phyloP scores from a whole-genome alignment of 1,140 invertebrate species.

The Drosophila pectinifera region DNA sequence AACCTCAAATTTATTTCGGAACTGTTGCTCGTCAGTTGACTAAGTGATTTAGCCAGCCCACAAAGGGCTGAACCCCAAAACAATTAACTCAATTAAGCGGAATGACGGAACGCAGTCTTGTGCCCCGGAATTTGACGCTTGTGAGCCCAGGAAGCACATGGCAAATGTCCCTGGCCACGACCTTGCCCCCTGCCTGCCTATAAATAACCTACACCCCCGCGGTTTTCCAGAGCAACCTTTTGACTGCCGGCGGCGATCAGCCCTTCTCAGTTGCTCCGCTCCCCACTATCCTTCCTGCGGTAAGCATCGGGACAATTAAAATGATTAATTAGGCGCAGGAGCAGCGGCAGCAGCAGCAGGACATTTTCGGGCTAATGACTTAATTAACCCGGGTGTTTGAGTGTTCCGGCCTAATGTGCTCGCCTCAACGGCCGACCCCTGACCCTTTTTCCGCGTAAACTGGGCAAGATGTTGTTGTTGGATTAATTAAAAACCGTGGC shows the following conservation, averaged over 20 bases:
- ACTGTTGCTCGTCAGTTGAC: constrained; percentile 8
- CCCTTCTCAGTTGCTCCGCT: constrained; percentile 27
- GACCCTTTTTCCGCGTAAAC: constrained; percentile 74
- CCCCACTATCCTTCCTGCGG: constrained; percentile 38
- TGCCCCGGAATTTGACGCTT: constrained; percentile 36
- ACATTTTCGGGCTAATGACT: constrained; percentile 79
- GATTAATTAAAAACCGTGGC: constrained; percentile 77
- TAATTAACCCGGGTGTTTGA: constrained; percentile 66
- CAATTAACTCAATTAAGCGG: constrained; percentile 42
- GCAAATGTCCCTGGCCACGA: constrained; percentile 40
- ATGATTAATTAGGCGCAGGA: constrained; percentile 75
- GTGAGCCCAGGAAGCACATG: constrained; percentile 56
- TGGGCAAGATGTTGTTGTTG: constrained; percentile 71
- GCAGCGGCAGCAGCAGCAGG: constrained; percentile 58
- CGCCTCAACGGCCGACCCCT: constrained; percentile 77
- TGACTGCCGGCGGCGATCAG: constrained; percentile 26
- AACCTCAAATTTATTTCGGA: constrained; percentile 9
- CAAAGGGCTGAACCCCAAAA: constrained; percentile 16
- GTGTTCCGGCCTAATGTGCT: constrained; percentile 74
- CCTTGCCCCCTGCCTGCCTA: constrained; percentile 36
- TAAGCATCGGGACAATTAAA: constrained; percentile 66
- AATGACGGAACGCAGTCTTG: constrained; percentile 30
- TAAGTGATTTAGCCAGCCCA: constrained; percentile 26
- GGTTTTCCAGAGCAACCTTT: constrained; percentile 28
- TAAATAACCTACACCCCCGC: constrained; percentile 64